These are phyloP conservation scores for Cryptocephalus primarius DNA, from an alignment of 2,888 invertebrate species.

Conservation along the genomic window DNA sequence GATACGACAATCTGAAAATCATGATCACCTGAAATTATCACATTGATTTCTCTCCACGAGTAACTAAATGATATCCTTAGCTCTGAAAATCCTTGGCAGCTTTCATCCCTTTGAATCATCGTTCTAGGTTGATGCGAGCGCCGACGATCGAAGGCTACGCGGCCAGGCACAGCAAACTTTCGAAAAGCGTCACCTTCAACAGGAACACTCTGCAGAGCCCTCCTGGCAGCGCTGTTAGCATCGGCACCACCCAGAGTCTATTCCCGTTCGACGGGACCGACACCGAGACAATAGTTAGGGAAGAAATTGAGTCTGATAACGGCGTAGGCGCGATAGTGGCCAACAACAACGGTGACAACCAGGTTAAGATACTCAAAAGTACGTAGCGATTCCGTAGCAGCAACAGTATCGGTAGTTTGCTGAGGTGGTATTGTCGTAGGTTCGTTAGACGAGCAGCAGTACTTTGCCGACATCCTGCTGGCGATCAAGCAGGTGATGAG, in stretches of 20 bases:
- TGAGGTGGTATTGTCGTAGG: conserved; percentile 31
- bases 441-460: conserved; percentile 65
- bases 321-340: conserved; percentile 46
- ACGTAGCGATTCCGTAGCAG: conserved; percentile 8
- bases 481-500: conserved; percentile 74
- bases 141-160: conserved; percentile 84
- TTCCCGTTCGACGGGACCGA: conserved; percentile 17
- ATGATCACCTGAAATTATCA: too few relatives aligned
- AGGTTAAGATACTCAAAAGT: conserved; percentile 48
- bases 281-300: conserved; percentile 24
- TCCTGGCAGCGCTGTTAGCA: conserved; percentile 39
- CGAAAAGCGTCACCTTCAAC: conserved; percentile 84
- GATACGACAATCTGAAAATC: too few relatives aligned
- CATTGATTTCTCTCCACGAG: too few relatives aligned
- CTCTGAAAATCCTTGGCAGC: not conserved
- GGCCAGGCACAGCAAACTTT: conserved; percentile 75
- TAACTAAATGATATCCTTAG: too few relatives aligned
- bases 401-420: too few relatives aligned
- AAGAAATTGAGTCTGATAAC: conserved; percentile 46
- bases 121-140: conserved; percentile 53
- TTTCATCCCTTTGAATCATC: not conserved
- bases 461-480: conserved; percentile 66
- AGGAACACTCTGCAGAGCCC: conserved; percentile 75
- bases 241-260: conserved; percentile 19
- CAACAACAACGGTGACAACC: conserved; percentile 47